These are phyloP conservation scores for Hiodon tergisus DNA, from an alignment of 2,113 vertebrate genomes.

Conservation along the genomic window DNA sequence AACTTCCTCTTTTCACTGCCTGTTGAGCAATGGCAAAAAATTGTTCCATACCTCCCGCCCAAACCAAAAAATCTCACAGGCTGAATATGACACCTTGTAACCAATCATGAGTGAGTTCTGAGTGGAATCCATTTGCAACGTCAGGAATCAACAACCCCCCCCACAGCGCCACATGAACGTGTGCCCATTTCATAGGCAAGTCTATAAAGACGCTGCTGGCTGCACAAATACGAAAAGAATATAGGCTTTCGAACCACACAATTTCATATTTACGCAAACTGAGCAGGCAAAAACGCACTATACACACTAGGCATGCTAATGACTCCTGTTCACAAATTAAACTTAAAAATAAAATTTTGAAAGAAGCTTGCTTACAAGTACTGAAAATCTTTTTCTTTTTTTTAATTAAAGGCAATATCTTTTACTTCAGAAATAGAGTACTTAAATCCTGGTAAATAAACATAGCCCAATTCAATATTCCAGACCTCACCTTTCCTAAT, in stretches of 20 bases:
- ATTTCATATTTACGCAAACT: background rate
- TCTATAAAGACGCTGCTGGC: slow-evolving; percentile 10
- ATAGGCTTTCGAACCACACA: background rate
- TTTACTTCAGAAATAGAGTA: background rate
- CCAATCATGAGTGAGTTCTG: no score
- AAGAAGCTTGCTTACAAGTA: no score
- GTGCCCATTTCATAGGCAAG: background rate
- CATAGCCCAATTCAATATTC: no score
- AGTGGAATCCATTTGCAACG: no score
- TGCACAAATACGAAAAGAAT: background rate
- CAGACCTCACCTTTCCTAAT: no score
- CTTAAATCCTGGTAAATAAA: background rate
- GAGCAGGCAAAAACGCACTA: background rate
- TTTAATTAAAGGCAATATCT: background rate
- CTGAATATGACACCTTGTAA: no score
- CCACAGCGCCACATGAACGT: background rate
- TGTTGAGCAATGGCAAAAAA: no score
- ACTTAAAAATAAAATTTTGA: background rate
- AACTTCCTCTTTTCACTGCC: no score
- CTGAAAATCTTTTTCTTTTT: no score
- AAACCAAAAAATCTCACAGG: no score
- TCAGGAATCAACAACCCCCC: no score
- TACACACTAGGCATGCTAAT: slow-evolving; percentile 2
- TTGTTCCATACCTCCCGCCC: no score
- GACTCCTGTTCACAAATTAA: background rate